Evolutionary conservation across 1,140 invertebrate genomes (phyloP).

Genomic region (Leptinotarsa lineolata): DNA sequence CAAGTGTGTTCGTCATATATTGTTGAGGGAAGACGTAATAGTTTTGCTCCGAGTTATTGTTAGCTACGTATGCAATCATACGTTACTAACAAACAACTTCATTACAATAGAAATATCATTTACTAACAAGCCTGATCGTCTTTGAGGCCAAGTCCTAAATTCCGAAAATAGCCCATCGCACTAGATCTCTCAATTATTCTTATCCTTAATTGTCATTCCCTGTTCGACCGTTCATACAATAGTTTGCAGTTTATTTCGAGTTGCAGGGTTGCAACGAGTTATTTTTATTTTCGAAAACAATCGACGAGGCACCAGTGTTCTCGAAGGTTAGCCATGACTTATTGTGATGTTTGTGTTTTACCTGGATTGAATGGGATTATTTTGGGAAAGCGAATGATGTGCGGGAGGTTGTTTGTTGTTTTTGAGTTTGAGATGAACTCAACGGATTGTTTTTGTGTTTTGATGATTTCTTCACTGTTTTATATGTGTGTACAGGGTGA

Average conservation of each 20-base stretch:
- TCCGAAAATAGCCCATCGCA: constrained; percentile 7
- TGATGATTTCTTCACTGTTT: no score
- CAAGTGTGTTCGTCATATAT: no score
- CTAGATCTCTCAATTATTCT: constrained; percentile 25
- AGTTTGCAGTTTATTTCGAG: constrained; percentile 4
- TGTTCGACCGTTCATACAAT: background rate
- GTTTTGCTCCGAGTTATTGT: no score
- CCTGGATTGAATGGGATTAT: constrained; percentile 2
- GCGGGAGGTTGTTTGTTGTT: background rate
- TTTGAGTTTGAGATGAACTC: background rate
- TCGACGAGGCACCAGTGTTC: background rate
- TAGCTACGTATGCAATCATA: no score
- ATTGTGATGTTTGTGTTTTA: background rate
- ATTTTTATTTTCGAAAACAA: constrained; percentile 16
- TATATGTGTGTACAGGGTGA: no score
- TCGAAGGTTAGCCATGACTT: constrained; percentile 2
- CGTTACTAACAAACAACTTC: no score
- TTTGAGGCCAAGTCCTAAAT: background rate
- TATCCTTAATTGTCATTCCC: constrained; percentile 32
- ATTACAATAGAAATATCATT: no score
- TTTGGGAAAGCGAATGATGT: background rate
- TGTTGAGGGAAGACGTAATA: no score
- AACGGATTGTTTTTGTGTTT: no score
- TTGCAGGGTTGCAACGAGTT: background rate
- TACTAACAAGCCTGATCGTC: background rate